Base-by-base conservation (phyloP, 2,797 vertebrate species). In the Rhyacichthys aspro region DNA sequence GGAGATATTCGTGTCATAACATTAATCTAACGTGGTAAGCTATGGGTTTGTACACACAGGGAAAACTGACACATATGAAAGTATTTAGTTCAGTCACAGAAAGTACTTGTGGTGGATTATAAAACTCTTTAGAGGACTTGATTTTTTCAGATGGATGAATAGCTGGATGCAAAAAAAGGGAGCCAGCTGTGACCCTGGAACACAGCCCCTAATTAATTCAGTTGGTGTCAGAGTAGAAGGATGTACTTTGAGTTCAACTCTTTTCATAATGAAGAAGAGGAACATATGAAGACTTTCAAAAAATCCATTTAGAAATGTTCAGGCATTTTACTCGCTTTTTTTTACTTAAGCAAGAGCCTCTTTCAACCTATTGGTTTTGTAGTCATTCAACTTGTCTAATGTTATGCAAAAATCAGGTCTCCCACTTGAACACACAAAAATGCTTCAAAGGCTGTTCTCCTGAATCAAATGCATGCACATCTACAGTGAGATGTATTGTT, bases 141-240 rank as follows among this genome's bases (percentile, higher is more conserved):
- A 52, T 73, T 86, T 81, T 84, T 86, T 82, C 76, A 75, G 78
- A 76, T 66, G 63, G 48, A 67, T 73, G 60, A 78, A 54, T 70
- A 70, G 76, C 58, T 67, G 70, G 76, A 55, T 63, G 45, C 49
- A 59, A 65, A 84, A 82, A 15, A 33, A 67, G 45, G 43, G 43
- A 70, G 85, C 72, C 82, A 87, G 84, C 81, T 86, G 79, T 75
- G 72, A 82, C 76, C 67, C 59, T 75, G 68, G 54, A 77, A 78
- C 63, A 71, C 47, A 53, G 70, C 67, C 61, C 47, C 47, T 62
- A 41, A 45, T 59, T 78, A 54, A 17, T 62, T 63, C 67, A 61
- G 19, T 52, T 45, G 1, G 38, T 62, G 28, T 63, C 33, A 70
- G 55, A 74, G 52, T 61, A 52, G 43, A 28, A 12, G 8, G 33